Base-by-base conservation (phyloP, 2,888 invertebrate species). In the Tipula vernalis region DNA sequence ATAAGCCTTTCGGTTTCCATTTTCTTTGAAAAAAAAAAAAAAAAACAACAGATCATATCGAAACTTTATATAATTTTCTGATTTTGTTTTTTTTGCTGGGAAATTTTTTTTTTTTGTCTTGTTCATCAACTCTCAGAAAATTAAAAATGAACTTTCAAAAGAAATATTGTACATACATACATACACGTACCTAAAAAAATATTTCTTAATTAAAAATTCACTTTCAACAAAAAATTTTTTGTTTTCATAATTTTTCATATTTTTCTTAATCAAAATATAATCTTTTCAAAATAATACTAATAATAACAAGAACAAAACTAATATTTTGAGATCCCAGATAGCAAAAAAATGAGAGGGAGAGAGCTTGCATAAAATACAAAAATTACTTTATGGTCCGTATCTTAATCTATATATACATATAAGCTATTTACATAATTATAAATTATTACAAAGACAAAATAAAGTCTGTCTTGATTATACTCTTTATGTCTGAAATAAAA, bases 131-230 rank as follows among this genome's bases (percentile, higher is more conserved):
- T 71, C 28, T n/a, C 28, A 28, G 28, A 71, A 71, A 28, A 28
- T 71, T 28, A 28, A 28, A 71, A 71, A 71, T 71, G 71, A 71
- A 71, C 71, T 71, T 71, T 71, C 71, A 71, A 71, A 57, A 71
- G 71, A 28, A 71, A 71, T 71, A 28, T 28, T 28, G 28, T 28
- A 28, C 28, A 28, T 28, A 28, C 28, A 28, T 2, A 28, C 28
- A 2, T 28, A 28, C 28, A 28, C 28, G 28, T 28, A 71, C 71
- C 71, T 71, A 71, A 28, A 71, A 71, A 71, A 71, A 71, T 71
- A 71, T 71, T 71, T 71, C 71, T 71, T 71, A 71, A 71, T 71
- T 71, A 71, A 71, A 71, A 71, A 71, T 71, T 71, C 71, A 71
- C 71, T 71, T 71, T 71, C 71, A 71, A 71, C 71, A 71, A 51